Evolutionary conservation across 2,113 vertebrate species (phyloP).

Genomic region (Myrmecophaga tridactyla): DNA sequence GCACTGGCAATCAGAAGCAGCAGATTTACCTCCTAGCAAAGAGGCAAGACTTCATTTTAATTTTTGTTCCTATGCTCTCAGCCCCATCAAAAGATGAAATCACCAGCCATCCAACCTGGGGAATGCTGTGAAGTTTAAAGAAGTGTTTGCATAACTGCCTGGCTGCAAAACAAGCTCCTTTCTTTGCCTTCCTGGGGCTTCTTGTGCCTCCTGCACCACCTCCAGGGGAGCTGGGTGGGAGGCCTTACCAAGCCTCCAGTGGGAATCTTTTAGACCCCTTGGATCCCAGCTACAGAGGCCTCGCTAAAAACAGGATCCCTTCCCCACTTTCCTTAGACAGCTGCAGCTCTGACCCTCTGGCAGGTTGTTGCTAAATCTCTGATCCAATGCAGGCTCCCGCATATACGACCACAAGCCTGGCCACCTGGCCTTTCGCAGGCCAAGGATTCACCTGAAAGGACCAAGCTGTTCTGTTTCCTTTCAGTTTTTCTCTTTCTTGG

Average conservation of each 20-base stretch:
- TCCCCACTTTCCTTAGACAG: background rate
- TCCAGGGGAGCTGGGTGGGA: background rate
- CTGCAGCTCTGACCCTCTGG: background rate
- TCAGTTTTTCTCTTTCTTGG: background rate
- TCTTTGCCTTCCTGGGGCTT: background rate
- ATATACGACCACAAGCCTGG: background rate
- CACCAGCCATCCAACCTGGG: background rate
- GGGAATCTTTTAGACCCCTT: background rate
- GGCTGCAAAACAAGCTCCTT: background rate
- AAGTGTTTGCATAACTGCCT: background rate
- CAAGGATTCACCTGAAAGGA: background rate
- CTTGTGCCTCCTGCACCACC: fast-evolving
- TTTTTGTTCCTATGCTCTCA: background rate
- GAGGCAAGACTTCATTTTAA: background rate
- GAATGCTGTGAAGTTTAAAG: background rate
- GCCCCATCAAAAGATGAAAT: background rate
- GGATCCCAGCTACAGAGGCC: background rate
- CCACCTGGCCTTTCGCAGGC: background rate
- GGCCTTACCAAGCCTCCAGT: fast-evolving
- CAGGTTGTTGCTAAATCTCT: background rate
- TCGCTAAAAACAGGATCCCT: background rate
- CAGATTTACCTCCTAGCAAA: background rate
- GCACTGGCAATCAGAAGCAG: background rate
- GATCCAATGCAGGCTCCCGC: background rate
- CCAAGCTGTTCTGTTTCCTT: background rate